Percentiles rank a stretch among this genome's conserved stretches.
Evolutionary conservation across 2,113 vertebrate genomes (phyloP).

Genomic region (Rhodinocichla rosea): DNA sequence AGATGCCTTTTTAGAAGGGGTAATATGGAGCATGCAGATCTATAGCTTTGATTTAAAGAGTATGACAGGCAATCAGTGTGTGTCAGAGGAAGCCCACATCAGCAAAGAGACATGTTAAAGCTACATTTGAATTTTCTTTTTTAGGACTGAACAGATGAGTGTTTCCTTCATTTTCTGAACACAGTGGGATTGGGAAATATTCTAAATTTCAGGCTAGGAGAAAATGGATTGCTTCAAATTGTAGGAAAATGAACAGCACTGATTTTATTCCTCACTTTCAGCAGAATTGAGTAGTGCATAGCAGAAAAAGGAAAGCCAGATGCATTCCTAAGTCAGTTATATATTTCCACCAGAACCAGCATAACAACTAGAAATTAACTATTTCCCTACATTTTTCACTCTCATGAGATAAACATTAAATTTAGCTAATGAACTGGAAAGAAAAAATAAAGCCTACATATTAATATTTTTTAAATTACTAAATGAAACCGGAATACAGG

Average conservation of each 20-base stretch:
- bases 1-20: background rate
- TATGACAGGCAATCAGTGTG: slow-evolving; percentile 1
- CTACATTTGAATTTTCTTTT: background rate
- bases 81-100: slow-evolving; percentile 30
- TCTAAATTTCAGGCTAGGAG: background rate
- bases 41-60: slow-evolving; percentile 37
- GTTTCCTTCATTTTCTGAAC: background rate
- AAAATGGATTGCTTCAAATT: background rate
- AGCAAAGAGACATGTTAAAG: background rate
- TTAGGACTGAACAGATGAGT: background rate
- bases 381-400: background rate
- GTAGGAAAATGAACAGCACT: background rate
- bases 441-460: background rate
- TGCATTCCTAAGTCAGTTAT: background rate
- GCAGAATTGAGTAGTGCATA: background rate
- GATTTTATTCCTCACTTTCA: background rate
- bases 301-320: background rate
- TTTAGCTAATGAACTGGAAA: background rate
- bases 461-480: background rate
- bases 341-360: background rate
- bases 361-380: background rate
- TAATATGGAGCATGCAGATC: background rate
- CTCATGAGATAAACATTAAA: background rate
- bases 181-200: background rate
- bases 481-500: background rate